Evolutionary conservation across 2,888 invertebrate genomes (phyloP).

Genomic region (Amphipoea lucens): DNA sequence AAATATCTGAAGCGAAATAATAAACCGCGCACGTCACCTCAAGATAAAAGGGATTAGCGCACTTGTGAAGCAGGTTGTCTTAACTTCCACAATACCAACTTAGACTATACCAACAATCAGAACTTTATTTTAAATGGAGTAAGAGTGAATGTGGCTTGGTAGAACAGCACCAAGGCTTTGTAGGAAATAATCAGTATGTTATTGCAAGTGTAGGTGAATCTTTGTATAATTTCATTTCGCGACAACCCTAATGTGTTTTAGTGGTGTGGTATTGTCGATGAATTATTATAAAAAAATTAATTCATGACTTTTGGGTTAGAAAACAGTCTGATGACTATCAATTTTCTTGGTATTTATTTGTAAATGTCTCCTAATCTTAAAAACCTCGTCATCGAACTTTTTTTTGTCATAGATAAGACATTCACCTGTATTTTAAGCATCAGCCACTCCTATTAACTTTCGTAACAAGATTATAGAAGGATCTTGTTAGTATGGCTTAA

Average conservation of each 20-base stretch:
- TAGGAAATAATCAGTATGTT: constrained; percentile 84
- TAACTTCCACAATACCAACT: constrained; percentile 66
- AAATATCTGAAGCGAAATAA: constrained; percentile 86
- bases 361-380: not conserved
- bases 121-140: constrained; percentile 35
- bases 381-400: not conserved
- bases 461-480: not conserved
- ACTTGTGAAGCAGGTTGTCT: constrained; percentile 85
- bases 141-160: constrained; percentile 60
- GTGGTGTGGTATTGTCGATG: constrained; percentile 68
- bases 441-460: not conserved
- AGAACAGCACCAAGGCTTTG: constrained; percentile 61
- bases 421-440: not conserved
- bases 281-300: not conserved
- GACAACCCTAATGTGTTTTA: constrained; percentile 83
- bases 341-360: not conserved
- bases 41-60: constrained; percentile 87
- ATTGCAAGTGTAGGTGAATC: constrained; percentile 86
- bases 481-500: not conserved
- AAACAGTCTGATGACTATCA: no score
- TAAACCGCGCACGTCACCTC: constrained; percentile 87
- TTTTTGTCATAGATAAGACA: not conserved
- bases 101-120: constrained; percentile 26
- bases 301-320: not conserved
- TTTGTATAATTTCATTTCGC: constrained; percentile 88